Conservation (phyloP, 2,888 invertebrate species). For the Mesorhabditis spiculigera region DNA sequence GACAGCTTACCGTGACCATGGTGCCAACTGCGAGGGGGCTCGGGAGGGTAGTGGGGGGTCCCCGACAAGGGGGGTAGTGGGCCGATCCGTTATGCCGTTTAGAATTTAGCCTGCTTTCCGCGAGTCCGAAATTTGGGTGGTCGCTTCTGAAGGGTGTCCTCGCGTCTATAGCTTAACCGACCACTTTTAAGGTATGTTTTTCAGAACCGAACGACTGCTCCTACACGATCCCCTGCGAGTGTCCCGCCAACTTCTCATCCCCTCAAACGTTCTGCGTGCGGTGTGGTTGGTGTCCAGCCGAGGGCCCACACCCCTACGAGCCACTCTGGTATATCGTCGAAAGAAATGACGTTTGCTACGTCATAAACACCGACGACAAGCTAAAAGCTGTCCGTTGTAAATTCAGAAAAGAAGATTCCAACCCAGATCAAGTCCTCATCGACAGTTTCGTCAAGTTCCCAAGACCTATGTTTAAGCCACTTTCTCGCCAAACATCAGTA, state of each 20-base stretch:
- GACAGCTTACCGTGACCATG: too few species aligned
- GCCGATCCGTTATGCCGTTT: too few species aligned
- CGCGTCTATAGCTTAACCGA: neutral
- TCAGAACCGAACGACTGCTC: neutral
- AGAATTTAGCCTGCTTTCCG: too few species aligned
- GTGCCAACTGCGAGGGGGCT: too few species aligned
- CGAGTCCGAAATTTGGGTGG: too few species aligned
- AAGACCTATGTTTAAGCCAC: neutral
- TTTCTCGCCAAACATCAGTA: neutral
- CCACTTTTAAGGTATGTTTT: neutral
- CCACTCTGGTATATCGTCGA: conserved; percentile 6
- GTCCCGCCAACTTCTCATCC: neutral
- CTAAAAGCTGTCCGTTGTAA: neutral
- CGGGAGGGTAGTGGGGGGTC: too few species aligned
- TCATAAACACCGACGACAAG: neutral
- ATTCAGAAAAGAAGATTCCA: neutral
- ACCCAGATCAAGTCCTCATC: conserved; percentile 1
- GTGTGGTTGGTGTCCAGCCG: neutral
- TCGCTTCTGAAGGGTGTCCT: too few species aligned
- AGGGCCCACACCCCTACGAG: neutral
- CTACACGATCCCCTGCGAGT: neutral
- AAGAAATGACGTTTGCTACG: neutral
- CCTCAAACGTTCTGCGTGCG: neutral
- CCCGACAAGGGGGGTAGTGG: too few species aligned
- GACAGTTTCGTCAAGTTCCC: neutral